A percentile compares a stretch with the other conserved stretches of the same genome.
phyloP scores from a whole-genome alignment of 1,140 invertebrate species.

The Eueides isabella region DNA sequence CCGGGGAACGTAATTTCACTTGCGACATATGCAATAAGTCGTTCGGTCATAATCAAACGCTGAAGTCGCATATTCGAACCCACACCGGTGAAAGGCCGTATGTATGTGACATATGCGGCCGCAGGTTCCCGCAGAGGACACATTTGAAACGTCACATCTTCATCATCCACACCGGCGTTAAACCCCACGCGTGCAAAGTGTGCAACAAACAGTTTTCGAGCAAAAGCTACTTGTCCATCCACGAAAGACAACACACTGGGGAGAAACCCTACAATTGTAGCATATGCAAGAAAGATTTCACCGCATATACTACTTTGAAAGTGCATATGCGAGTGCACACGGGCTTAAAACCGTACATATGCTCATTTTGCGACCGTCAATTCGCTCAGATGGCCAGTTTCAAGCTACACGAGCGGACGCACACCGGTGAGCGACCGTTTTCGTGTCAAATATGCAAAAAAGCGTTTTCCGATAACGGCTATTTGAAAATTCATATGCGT shows the following conservation, averaged over 20 bases:
- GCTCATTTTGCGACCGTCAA: conserved; percentile 88
- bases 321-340: conserved; percentile 85
- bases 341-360: conserved; percentile 86
- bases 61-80: conserved; percentile 90
- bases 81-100: conserved; percentile 93
- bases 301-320: conserved; percentile 81
- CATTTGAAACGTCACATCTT: conserved; percentile 91
- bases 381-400: conserved; percentile 90
- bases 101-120: conserved; percentile 28
- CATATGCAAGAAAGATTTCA: conserved; percentile 78
- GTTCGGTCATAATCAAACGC: conserved; percentile 89
- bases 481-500: conserved; percentile 76
- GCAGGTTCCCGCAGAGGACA: conserved; percentile 79
- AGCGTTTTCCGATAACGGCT: conserved; percentile 74
- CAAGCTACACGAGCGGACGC: conserved; percentile 92
- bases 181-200: conserved; percentile 92
- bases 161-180: conserved; percentile 88
- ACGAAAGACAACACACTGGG: conserved; percentile 81
- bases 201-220: conserved; percentile 90
- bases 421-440: conserved; percentile 92
- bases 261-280: conserved; percentile 83
- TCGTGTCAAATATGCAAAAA: conserved; percentile 83
- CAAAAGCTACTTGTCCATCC: conserved; percentile 86
- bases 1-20: conserved; percentile 83
- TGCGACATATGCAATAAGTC: conserved; percentile 88